Evolutionary conservation across 2,888 invertebrate genomes (phyloP), one percentile per base, ranked within the genome.

Genomic region (Marronus borbonicus): DNA sequence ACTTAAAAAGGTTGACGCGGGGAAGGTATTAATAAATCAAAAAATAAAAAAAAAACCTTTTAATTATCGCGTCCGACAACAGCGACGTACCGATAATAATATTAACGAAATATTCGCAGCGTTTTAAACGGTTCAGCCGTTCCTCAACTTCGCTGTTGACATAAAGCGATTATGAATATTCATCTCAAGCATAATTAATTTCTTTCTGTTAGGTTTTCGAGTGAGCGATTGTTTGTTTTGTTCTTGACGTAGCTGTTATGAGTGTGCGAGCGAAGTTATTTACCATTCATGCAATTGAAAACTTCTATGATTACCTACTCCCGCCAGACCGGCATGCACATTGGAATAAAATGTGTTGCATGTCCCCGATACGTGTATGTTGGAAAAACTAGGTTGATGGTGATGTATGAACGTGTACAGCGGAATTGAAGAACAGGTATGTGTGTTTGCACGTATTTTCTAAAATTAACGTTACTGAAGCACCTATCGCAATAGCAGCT

Each of bases 121-220:
- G 50, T 17, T 52, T 52, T 72, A 70, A 55, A 72, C 58, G 20
- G 31, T 39, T 72, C 39, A 58, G 58, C 70, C 44, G 58, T 58
- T 58, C 58, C 58, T 55, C 72, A 58, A 72, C 72, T 39, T 24
- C 1, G 3, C 64, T 36, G 70, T 70, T 50, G 77, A 77, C 77
- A 77, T 69, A 69, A 62, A 69, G 49, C 62, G 52, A 70, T 77
- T 77, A 81, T 81, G 81, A 81, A 81, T 81, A 81, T 81, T 81
- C 81, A 81, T 80, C 77, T 76, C 50, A 44, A 70, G 75, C 60
- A 78, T 80, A 81, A 81, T 81, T 81, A 81, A 81, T 81, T 81
- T 81, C 81, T 81, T 72, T 81, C 78, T 80, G 80, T 80, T 78
- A 78, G 75, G 76, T 78, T 70, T 72, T 77, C 60, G 50, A 62